These are phyloP conservation scores for Daubentonia madagascariensis DNA, from an alignment of 2,113 vertebrate genomes.

Conservation along the genomic window DNA sequence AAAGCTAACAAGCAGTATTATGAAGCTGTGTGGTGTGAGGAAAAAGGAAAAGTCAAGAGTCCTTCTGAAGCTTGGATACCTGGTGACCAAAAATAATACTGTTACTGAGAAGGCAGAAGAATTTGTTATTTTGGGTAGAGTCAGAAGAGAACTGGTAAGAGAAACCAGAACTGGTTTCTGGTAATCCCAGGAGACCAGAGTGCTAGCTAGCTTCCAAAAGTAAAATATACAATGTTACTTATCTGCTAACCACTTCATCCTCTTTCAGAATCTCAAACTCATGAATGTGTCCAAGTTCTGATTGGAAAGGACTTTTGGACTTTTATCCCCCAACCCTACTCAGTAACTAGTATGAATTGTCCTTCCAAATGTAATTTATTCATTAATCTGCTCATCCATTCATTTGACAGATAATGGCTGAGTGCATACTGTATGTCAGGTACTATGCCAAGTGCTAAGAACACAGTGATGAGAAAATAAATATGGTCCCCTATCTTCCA, in stretches of 20 bases:
- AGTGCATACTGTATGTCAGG: neutral
- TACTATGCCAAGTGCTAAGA: neutral
- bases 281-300: neutral
- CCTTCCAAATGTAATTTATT: neutral
- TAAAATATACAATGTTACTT: neutral
- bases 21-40: neutral
- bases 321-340: neutral
- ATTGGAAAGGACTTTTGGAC: neutral
- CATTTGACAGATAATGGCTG: neutral
- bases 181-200: neutral
- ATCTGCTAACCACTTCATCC: neutral
- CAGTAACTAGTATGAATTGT: neutral
- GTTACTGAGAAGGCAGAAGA: neutral
- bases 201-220: neutral
- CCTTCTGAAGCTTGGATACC: neutral
- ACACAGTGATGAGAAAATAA: neutral
- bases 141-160: neutral
- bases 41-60: neutral
- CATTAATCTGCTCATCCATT: neutral
- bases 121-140: neutral
- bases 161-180: too few species aligned
- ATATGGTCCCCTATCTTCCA: neutral
- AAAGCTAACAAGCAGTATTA: neutral
- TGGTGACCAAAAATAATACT: neutral
- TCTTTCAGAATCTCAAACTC: neutral